Base-by-base conservation (phyloP, 2,113 vertebrate species). In the Leptobrachium leishanense region DNA sequence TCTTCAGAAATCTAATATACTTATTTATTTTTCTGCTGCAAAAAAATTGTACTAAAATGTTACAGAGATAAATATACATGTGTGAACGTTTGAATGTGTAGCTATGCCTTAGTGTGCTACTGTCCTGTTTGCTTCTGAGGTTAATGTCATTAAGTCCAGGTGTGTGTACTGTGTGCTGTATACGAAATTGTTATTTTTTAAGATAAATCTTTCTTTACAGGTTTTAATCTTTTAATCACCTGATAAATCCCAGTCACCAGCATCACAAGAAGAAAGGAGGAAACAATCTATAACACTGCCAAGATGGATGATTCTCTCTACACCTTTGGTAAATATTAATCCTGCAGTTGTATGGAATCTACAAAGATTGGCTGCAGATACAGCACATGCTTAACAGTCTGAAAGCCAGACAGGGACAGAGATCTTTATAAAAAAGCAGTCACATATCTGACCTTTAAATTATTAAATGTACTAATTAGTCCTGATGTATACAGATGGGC, bases 261-360 rank as follows among this genome's bases (percentile, higher is more conserved):
- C 72, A 64, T 46, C 72, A 44, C 57, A 74, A 74, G 59, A 43
- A 74, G 41, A 74, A 57, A 46, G 12, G 59, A 39, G 53, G 57
- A 74, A 74, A 74, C 57, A 74, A 40, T 50, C 13, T 6, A 20
- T 31, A n/a, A 40, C 12, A 44, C 43, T 64, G 72, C 72, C 72
- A 74, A 74, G 72, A 74, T 74, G 72, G 72, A 74, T 62, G 72
- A 74, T 39, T 43, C 42, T 64, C 11, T 41, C 72, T 74, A 55
- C 72, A 44, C 72, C 72, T 74, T 74, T 43, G n/a, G 72, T 31
- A 74, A 74, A 74, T 64, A 74, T 74, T 74, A 74, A 74, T 64
- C 59, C 72, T 74, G 57, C 59, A 64, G 13, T 46, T 74, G 72
- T 63, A 74, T 74, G n/a, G 72, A 74, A 74, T 44, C 59, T 74